These are phyloP conservation scores for Paramuricea clavata DNA, from an alignment of 92 coral and sea anemone genomes.

Conservation along the genomic window DNA sequence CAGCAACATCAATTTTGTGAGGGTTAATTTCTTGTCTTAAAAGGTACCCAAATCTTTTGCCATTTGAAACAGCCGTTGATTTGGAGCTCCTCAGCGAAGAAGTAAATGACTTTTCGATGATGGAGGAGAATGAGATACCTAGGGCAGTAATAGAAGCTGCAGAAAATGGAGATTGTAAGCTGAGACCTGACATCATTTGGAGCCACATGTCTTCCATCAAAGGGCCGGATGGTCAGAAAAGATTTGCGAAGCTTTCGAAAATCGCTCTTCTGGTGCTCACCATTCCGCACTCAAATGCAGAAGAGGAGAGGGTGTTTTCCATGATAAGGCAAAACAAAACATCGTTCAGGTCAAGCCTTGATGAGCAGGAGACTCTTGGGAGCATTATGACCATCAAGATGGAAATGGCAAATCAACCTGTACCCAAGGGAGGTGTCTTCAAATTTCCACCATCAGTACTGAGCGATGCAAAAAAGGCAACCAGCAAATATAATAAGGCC, in stretches of 20 bases:
- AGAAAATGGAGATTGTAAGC: not conserved
- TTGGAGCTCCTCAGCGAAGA: slow-evolving; percentile 61
- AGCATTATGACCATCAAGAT: slow-evolving; percentile 68
- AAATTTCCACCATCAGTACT: slow-evolving; percentile 52
- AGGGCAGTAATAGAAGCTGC: slow-evolving; percentile 2
- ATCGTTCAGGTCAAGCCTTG: slow-evolving; percentile 69
- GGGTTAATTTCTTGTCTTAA: not conserved
- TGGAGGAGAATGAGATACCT: slow-evolving; percentile 33
- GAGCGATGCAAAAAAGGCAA: slow-evolving; percentile 61
- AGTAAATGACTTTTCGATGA: slow-evolving; percentile 60
- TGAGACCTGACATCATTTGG: slow-evolving; percentile 67
- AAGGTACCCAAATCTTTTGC: slow-evolving; percentile 73
- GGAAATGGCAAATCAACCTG: slow-evolving; percentile 54
- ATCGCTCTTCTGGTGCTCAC: slow-evolving; percentile 62
- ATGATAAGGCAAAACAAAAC: slow-evolving; percentile 70
- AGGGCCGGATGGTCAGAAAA: slow-evolving; percentile 65
- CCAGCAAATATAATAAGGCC: slow-evolving; percentile 64
- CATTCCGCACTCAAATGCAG: slow-evolving; percentile 79
- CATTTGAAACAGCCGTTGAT: slow-evolving; percentile 58
- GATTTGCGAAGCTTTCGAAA: slow-evolving; percentile 52
- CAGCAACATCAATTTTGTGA: not conserved
- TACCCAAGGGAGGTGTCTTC: not conserved
- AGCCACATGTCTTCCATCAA: slow-evolving; percentile 45
- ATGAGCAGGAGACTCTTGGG: slow-evolving; percentile 56
- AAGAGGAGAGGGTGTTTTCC: slow-evolving; percentile 68